A percentile compares a stretch with the other conserved stretches of the same genome.
phyloP scores from a whole-genome alignment of 2,797 vertebrate species.

The Margarornis squamiger region DNA sequence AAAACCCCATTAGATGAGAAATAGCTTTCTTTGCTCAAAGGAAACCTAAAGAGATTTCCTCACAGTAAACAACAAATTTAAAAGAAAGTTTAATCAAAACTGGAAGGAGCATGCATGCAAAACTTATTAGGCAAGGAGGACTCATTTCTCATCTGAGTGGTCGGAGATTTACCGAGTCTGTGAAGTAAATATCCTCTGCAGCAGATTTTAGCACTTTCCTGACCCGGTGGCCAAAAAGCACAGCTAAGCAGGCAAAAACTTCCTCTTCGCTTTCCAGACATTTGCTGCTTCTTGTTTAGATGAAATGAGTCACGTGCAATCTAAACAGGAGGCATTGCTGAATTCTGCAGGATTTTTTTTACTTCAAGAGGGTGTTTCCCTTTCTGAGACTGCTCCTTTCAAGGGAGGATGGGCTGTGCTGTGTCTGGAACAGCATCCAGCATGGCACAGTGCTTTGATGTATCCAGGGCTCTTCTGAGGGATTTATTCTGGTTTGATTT shows the following conservation, averaged over 20 bases:
- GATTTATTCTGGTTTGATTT: neutral
- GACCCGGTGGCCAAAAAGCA: neutral
- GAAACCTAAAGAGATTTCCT: neutral
- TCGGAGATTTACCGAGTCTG: neutral
- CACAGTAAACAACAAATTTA: neutral
- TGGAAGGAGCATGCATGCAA: neutral
- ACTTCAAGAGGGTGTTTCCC: neutral
- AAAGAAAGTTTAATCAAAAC: neutral
- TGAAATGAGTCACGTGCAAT: neutral
- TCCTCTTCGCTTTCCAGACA: neutral
- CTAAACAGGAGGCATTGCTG: neutral
- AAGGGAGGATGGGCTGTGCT: neutral
- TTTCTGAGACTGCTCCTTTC: neutral
- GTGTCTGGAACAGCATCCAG: neutral
- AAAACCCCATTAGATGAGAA: neutral
- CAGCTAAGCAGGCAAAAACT: neutral
- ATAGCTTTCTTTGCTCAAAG: neutral
- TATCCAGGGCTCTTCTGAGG: neutral
- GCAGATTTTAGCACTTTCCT: neutral
- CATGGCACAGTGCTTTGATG: neutral
- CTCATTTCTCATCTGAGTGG: neutral
- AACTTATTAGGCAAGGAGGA: neutral
- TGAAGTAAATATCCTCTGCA: constrained; percentile 1
- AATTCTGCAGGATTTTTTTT: neutral
- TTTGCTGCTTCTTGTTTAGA: neutral